phyloP scores from a whole-genome alignment of 2,888 invertebrate genomes.

The Clivina fossor region DNA sequence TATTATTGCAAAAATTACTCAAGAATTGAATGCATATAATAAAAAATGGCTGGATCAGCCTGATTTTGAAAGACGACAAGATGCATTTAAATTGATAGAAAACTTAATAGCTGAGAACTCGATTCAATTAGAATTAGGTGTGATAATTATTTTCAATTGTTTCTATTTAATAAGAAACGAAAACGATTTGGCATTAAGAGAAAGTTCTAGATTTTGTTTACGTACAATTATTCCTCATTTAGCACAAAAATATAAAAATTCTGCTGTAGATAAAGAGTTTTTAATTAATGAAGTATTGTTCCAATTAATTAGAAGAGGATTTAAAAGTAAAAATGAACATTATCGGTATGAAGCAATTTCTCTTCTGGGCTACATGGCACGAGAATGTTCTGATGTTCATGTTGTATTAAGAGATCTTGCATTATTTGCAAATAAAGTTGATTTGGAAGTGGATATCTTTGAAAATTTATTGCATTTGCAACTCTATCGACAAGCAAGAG shows the following conservation, averaged over 20 bases:
- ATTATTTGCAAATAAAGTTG: conserved; percentile 66
- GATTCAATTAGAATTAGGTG: conserved; percentile 66
- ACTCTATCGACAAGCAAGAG: conserved; percentile 81
- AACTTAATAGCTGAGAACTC: conserved; percentile 55
- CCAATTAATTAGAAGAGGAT: conserved; percentile 69
- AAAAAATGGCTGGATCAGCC: conserved; percentile 90
- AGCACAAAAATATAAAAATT: conserved; percentile 58
- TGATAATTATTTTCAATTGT: conserved; percentile 79
- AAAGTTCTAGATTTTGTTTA: conserved; percentile 74
- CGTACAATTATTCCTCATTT: conserved; percentile 69
- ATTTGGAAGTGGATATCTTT: conserved; percentile 91
- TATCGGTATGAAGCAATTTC: conserved; percentile 78
- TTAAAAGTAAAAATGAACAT: conserved; percentile 70
- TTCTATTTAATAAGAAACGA: conserved; percentile 75
- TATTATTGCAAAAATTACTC: conserved; percentile 59
- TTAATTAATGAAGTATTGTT: conserved; percentile 75
- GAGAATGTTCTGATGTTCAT: conserved; percentile 71
- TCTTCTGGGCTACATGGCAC: conserved; percentile 73
- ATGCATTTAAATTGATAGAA: conserved; percentile 71
- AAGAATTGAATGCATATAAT: conserved; percentile 84
- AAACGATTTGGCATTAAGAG: conserved; percentile 81
- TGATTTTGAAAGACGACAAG: conserved; percentile 80
- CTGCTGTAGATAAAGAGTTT: conserved; percentile 62
- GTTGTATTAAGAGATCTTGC: conserved; percentile 71
- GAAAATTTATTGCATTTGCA: conserved; percentile 89